Conservation (phyloP, 2,113 vertebrate genomes). For the Turdus rufiventris region DNA sequence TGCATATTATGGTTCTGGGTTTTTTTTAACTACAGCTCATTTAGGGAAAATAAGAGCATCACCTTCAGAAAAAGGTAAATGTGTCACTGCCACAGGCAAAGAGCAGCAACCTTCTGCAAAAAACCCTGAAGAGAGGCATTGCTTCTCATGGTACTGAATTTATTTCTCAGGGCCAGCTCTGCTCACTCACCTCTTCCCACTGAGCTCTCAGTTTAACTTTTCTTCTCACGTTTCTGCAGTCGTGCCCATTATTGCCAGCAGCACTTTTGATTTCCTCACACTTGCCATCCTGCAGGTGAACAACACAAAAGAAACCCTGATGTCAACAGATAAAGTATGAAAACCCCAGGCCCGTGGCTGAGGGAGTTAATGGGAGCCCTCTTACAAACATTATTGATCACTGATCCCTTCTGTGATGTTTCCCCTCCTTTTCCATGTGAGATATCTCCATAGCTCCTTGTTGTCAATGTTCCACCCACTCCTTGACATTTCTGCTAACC, state of each 20-base stretch:
- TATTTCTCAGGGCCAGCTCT: background rate
- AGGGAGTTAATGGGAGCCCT: background rate
- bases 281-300: background rate
- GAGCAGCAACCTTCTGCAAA: background rate
- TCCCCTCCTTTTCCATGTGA: background rate
- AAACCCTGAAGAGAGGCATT: background rate
- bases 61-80: background rate
- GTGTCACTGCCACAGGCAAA: background rate
- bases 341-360: accelerated
- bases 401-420: background rate
- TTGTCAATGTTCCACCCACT: background rate
- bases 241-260: background rate
- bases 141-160: background rate
- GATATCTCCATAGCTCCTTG: background rate
- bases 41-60: background rate
- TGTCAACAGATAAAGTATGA: background rate
- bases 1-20: accelerated
- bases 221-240: background rate
- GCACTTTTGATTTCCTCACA: background rate
- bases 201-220: background rate
- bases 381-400: background rate
- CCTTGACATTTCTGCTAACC: background rate
- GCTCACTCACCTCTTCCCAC: background rate
- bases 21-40: background rate
- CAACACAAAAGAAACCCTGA: background rate